phyloP scores from a whole-genome alignment of 2,113 vertebrate species.

The Hoplias malabaricus region DNA sequence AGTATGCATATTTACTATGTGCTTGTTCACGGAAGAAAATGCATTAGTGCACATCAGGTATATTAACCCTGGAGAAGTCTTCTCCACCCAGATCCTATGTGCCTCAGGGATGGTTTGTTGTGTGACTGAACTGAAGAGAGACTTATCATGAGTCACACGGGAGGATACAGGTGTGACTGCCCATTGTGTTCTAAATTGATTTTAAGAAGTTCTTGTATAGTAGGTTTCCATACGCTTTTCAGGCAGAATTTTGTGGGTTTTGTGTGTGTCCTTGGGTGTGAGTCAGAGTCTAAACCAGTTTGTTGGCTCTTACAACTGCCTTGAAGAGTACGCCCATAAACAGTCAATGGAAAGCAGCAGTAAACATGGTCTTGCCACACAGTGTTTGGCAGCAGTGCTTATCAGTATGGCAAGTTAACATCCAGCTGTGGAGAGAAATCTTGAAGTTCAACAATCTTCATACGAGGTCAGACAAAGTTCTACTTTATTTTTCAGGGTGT shows the following conservation, averaged over 20 bases:
- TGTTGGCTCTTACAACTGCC: slow-evolving; percentile 50
- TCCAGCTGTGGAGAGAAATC: not conserved
- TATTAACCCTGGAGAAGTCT: not conserved
- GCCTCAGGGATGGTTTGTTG: not conserved
- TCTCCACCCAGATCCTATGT: slow-evolving; percentile 32
- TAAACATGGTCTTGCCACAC: slow-evolving; percentile 34
- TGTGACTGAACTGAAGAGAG: slow-evolving; percentile 14
- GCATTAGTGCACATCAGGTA: slow-evolving; percentile 33
- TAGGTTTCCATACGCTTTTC: slow-evolving; percentile 9
- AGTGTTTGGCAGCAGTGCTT: not conserved
- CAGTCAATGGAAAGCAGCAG: not conserved
- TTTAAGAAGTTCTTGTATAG: slow-evolving; percentile 14
- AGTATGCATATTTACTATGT: not conserved
- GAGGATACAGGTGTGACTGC: slow-evolving; percentile 27
- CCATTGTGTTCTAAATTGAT: not conserved
- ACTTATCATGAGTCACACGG: slow-evolving; percentile 40
- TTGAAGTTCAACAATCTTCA: slow-evolving; percentile 2
- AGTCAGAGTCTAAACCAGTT: slow-evolving; percentile 64
- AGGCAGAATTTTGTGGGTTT: slow-evolving; percentile 12
- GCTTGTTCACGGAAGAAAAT: not conserved
- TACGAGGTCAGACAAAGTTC: slow-evolving; percentile 34
- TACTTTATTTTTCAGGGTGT: not conserved
- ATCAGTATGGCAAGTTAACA: slow-evolving; percentile 10
- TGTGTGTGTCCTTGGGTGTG: not conserved
- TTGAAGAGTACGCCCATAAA: slow-evolving; percentile 11